Evolutionary conservation across 2,113 vertebrate genomes (phyloP).

Genomic region (Cavia aperea): DNA sequence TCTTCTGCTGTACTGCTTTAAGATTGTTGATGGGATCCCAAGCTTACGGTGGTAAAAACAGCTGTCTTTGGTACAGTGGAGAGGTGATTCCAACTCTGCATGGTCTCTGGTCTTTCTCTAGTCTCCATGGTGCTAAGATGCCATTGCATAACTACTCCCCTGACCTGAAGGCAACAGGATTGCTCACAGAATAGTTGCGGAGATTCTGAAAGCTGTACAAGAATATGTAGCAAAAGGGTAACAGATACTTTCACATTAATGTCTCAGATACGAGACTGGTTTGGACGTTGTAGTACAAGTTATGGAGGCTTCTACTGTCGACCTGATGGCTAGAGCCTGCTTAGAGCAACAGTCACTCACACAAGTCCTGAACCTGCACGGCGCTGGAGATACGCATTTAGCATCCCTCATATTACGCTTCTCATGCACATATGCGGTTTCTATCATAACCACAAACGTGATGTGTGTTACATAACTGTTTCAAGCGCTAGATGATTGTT

Average conservation of each 20-base stretch:
- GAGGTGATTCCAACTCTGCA: background rate
- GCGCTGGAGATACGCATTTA: accelerated
- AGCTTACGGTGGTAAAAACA: background rate
- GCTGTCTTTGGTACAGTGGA: background rate
- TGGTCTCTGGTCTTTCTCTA: background rate
- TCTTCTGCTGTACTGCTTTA: background rate
- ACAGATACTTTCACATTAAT: accelerated
- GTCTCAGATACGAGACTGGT: background rate
- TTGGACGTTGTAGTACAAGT: background rate
- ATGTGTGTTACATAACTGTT: accelerated
- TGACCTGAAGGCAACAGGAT: background rate
- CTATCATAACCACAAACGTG: background rate
- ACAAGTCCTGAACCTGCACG: accelerated
- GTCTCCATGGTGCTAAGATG: background rate
- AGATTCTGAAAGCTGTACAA: background rate
- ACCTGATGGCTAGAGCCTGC: background rate
- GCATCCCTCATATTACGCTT: background rate
- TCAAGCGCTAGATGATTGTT: background rate
- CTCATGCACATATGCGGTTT: background rate
- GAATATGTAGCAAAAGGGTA: background rate
- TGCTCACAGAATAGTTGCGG: background rate
- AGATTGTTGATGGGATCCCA: background rate
- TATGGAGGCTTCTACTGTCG: accelerated
- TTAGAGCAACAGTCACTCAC: too few species aligned
- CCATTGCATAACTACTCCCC: accelerated